These are phyloP conservation scores for Ischnura elegans DNA, from an alignment of 2,888 invertebrate genomes.

Conservation along the genomic window DNA sequence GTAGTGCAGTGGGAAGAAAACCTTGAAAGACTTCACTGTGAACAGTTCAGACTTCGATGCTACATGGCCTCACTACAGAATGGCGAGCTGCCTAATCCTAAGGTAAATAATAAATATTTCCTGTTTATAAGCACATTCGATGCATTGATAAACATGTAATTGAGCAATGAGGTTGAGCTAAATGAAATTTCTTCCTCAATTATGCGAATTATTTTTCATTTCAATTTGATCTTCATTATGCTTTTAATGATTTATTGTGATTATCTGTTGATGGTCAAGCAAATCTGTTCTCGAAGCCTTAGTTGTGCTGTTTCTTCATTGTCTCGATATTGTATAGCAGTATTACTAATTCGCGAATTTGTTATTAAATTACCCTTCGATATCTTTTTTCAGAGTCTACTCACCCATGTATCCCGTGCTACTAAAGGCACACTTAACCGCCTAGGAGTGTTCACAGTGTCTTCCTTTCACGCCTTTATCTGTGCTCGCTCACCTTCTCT, in stretches of 20 bases:
- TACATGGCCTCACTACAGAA: constrained; percentile 98
- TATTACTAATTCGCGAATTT: constrained; percentile 69
- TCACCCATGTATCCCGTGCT: constrained; percentile 96
- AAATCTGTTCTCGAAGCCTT: background rate
- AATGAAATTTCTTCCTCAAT: background rate
- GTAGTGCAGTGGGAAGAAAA: constrained; percentile 98
- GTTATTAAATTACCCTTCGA: background rate
- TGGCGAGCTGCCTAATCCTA: constrained; percentile 97
- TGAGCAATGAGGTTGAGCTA: background rate
- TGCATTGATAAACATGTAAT: background rate
- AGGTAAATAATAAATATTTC: constrained; percentile 82
- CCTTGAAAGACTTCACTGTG: constrained; percentile 96
- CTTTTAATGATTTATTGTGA: background rate
- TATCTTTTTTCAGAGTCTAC: constrained; percentile 87
- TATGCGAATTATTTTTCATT: background rate
- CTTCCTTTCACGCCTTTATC: constrained; percentile 98
- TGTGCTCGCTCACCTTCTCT: constrained; percentile 96
- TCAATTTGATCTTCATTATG: background rate
- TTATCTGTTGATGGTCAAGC: background rate
- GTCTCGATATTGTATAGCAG: constrained; percentile 70
- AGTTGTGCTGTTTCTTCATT: background rate
- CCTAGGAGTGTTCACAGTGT: constrained; percentile 97
- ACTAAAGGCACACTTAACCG: constrained; percentile 97
- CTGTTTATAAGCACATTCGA: background rate
- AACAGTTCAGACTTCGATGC: constrained; percentile 96